Evolutionary conservation across 2,113 vertebrate species (phyloP), one percentile per base, ranked within the genome.

Genomic region (Proteles cristata): DNA sequence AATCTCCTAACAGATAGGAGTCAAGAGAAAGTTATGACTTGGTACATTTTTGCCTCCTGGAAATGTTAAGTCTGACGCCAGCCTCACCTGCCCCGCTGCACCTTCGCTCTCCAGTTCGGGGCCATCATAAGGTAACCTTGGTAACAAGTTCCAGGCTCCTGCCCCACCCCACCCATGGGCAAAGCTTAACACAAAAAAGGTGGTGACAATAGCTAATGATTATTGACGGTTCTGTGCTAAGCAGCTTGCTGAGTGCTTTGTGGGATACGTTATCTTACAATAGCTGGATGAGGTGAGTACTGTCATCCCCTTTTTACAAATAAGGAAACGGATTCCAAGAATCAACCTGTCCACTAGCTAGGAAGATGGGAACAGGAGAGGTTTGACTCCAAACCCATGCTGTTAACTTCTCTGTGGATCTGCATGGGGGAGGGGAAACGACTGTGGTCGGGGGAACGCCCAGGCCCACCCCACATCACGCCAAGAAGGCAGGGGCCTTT

Each of bases 341-440:
- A 77, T 74, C 15, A 0, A 0, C 4, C 15, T 39, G 39, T 86
- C 23, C 48, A 4, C 6, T 7, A 14, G 7, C 4, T 58, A 23
- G 14, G 31, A 71, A 12, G 39, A 25, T 7, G 25, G 50, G 45
- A 94, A 61, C 8, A 4, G 55, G 26, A 33, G n/a, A 53, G 68
- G 12, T 28, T 58, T 53, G 63, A 74, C 82, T 68, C 48, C 93
- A 61, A 16, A 50, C n/a, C 28, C 10, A 2, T 28, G 23, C 33
- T 5, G n/a, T 71, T 35, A 35, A 63, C 45, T 23, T 73, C 26
- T 80, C 19, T 45, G 28, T 48, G 63, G 43, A 17, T 11, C 21
- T 68, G 0, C 35, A n/a, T 21, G 6, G 45, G 31, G 33, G 16
- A 65, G 5, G 58, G 25, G 33, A 21, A 43, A 11, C 43, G 53